Evolutionary conservation across 2,888 invertebrate genomes (phyloP).

Genomic region (Sialis lutaria): DNA sequence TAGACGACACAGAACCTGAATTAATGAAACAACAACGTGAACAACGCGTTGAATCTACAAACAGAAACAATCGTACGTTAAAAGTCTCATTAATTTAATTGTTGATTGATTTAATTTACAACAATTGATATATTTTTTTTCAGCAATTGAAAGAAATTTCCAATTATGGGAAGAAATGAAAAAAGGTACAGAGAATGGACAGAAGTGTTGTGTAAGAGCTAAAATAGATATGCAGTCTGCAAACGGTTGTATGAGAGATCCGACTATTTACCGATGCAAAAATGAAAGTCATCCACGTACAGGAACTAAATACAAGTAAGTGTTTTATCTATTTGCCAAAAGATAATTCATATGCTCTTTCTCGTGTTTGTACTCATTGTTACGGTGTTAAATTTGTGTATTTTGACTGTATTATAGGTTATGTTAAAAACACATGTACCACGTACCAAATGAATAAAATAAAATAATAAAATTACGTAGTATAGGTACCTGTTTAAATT

Average conservation of each 20-base stretch:
- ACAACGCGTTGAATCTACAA: conserved; percentile 66
- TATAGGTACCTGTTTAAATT: no score
- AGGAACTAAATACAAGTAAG: conserved; percentile 85
- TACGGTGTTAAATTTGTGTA: no score
- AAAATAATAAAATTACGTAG: not conserved
- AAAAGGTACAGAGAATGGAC: conserved; percentile 58
- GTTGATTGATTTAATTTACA: not conserved
- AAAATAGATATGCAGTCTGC: conserved; percentile 94
- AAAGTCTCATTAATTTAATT: not conserved
- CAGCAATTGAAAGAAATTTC: conserved; percentile 72
- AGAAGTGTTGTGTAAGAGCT: conserved; percentile 85
- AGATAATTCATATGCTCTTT: no score
- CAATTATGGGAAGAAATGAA: conserved; percentile 92
- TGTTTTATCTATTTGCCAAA: no score
- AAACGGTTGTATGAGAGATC: conserved; percentile 96
- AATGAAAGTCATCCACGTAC: conserved; percentile 87
- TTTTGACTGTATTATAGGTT: no score
- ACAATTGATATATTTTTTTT: conserved; percentile 10
- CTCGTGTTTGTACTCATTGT: no score
- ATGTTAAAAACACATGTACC: no score
- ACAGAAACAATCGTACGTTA: conserved; percentile 64
- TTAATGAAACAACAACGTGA: conserved; percentile 91
- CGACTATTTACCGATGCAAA: conserved; percentile 97
- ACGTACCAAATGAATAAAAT: no score
- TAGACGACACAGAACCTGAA: conserved; percentile 90